phyloP scores from a whole-genome alignment of 2,797 vertebrate genomes.

The Clamator glandarius region DNA sequence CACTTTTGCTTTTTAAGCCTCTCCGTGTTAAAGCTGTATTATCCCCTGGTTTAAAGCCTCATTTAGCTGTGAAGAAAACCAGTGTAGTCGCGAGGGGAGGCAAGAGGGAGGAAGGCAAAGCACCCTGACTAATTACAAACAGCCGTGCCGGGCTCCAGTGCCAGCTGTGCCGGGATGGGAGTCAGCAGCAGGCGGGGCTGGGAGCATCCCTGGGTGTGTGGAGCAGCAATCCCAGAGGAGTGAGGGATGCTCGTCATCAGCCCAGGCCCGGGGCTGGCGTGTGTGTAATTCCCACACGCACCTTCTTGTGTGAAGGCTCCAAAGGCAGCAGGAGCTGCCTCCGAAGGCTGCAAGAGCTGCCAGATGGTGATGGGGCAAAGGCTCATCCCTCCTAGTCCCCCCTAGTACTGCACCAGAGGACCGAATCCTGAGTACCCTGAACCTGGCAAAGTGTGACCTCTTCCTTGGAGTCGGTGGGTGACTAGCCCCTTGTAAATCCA shows the following conservation, averaged over 20 bases:
- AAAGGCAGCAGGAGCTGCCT: not conserved
- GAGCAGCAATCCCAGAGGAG: not conserved
- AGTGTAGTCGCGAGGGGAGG: not conserved
- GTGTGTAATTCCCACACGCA: not conserved
- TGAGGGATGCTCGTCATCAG: not conserved
- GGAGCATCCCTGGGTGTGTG: not conserved
- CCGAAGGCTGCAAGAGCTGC: not conserved
- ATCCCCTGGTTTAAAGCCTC: slow-evolving; percentile 74
- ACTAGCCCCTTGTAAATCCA: not conserved
- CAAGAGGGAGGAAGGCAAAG: not conserved
- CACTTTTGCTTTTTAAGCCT: slow-evolving; percentile 80
- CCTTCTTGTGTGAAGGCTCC: not conserved
- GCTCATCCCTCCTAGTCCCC: not conserved
- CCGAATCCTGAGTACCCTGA: not conserved
- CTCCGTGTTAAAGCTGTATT: slow-evolving; percentile 73
- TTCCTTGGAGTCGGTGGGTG: not conserved
- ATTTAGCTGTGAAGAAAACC: slow-evolving; percentile 63
- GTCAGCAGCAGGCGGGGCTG: fast-evolving
- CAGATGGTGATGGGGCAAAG: not conserved
- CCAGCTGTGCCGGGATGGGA: not conserved
- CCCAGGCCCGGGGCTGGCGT: fast-evolving
- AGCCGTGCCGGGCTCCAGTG: not conserved
- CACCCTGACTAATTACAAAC: slow-evolving; percentile 45
- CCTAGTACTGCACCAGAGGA: not conserved
- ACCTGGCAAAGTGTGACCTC: not conserved